Conservation (phyloP, 2,113 vertebrate species). For the Istiophorus platypterus region DNA sequence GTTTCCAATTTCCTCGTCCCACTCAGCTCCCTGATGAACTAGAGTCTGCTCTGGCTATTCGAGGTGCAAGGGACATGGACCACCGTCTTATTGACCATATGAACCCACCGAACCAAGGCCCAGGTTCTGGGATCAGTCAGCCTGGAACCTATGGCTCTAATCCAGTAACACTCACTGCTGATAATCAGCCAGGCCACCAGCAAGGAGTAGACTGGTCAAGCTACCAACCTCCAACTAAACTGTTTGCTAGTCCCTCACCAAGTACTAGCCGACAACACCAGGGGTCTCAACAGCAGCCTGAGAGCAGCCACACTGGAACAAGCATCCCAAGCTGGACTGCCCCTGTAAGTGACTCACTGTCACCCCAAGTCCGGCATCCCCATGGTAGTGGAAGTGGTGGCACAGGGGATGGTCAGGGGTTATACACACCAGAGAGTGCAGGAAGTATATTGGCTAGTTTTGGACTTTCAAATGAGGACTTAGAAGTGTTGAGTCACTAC, state of each 20-base stretch:
- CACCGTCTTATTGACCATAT: conserved; percentile 84
- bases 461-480: conserved; percentile 93
- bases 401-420: conserved; percentile 60
- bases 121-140: conserved; percentile 59
- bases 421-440: conserved; percentile 92
- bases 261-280: conserved; percentile 46
- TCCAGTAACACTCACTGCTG: conserved; percentile 39
- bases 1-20: conserved; percentile 84
- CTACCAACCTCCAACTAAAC: conserved; percentile 72
- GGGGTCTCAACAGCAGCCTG: conserved; percentile 51
- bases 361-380: conserved; percentile 57
- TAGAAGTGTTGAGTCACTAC: conserved; percentile 94
- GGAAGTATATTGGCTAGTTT: conserved; percentile 95
- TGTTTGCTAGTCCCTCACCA: conserved; percentile 62
- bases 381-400: conserved; percentile 17
- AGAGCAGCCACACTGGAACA: conserved; percentile 49
- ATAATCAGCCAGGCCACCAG: conserved; percentile 60
- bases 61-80: conserved; percentile 78
- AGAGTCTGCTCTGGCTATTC: conserved; percentile 76
- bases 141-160: conserved; percentile 62
- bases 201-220: conserved; percentile 75
- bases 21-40: conserved; percentile 78
- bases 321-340: conserved; percentile 53
- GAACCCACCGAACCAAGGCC: conserved; percentile 45
- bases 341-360: conserved; percentile 16